A percentile compares a stretch with the other conserved stretches of the same genome.
Evolutionary conservation across 30 jellyfish, hydroid and myxozoan genomes (phyloP).

Genomic region (Cassiopea xamachana): DNA sequence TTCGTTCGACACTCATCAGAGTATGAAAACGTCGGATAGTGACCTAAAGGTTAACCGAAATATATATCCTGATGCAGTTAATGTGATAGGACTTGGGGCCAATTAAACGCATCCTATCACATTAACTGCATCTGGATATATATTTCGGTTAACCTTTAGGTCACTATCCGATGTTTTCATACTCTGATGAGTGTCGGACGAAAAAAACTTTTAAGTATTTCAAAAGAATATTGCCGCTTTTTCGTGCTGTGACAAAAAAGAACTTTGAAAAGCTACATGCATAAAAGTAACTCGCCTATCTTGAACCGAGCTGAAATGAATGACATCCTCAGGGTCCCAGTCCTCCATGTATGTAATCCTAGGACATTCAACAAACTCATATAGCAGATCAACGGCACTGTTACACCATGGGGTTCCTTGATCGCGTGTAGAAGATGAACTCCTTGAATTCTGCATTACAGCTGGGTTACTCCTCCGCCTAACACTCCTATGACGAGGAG

Average conservation of each 20-base stretch:
- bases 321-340: conserved; percentile 40
- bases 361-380: conserved; percentile 42
- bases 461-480: conserved; percentile 72
- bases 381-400: conserved; percentile 61
- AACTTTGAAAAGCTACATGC: neutral
- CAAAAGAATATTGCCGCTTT: neutral
- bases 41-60: too few species aligned
- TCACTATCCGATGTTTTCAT: too few species aligned
- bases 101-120: too few species aligned
- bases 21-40: too few species aligned
- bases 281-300: conserved; percentile 22
- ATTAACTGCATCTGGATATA: too few species aligned
- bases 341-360: conserved; percentile 43
- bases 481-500: conserved; percentile 77
- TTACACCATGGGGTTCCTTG: conserved; percentile 56
- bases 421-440: neutral
- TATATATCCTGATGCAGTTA: too few species aligned
- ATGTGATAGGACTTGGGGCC: too few species aligned
- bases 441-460: conserved; percentile 23
- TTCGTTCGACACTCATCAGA: too few species aligned
- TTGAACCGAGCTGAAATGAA: conserved; percentile 3
- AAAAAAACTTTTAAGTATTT: too few species aligned
- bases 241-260: neutral
- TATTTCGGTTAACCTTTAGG: too few species aligned
- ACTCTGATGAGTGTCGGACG: too few species aligned